These are phyloP conservation scores for Erpobdella octoculata DNA, from an alignment of 2,888 invertebrate genomes.

Conservation along the genomic window DNA sequence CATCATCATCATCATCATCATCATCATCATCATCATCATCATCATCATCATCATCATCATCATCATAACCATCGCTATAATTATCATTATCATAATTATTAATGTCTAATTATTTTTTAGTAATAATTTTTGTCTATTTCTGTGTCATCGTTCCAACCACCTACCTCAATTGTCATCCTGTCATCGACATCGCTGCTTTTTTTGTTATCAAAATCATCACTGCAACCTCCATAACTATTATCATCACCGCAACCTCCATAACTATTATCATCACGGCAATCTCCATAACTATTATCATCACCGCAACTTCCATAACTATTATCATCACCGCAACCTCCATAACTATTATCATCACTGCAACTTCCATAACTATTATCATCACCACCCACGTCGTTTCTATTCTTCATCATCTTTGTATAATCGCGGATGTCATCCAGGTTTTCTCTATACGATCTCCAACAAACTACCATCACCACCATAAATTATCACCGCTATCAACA, in stretches of 20 bases:
- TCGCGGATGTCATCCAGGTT: too few species aligned
- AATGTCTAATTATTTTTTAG: too few species aligned
- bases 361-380: slow-evolving; percentile 1
- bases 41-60: slow-evolving; percentile 30
- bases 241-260: background rate
- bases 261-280: background rate
- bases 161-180: too few species aligned
- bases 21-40: slow-evolving; percentile 31
- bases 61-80: slow-evolving; percentile 10
- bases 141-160: too few species aligned
- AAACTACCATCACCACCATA: too few species aligned
- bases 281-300: background rate
- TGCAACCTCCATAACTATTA: background rate
- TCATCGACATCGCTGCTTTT: too few species aligned
- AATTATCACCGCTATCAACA: background rate
- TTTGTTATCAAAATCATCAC: too few species aligned
- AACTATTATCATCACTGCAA: background rate
- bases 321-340: background rate
- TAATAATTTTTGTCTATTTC: too few species aligned
- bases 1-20: slow-evolving; percentile 27
- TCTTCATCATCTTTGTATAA: too few species aligned
- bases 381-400: background rate
- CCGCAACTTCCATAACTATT: background rate
- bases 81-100: too few species aligned
- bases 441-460: too few species aligned